Evolutionary conservation across 2,888 invertebrate genomes (phyloP).

Genomic region (Geophilus truncorum): DNA sequence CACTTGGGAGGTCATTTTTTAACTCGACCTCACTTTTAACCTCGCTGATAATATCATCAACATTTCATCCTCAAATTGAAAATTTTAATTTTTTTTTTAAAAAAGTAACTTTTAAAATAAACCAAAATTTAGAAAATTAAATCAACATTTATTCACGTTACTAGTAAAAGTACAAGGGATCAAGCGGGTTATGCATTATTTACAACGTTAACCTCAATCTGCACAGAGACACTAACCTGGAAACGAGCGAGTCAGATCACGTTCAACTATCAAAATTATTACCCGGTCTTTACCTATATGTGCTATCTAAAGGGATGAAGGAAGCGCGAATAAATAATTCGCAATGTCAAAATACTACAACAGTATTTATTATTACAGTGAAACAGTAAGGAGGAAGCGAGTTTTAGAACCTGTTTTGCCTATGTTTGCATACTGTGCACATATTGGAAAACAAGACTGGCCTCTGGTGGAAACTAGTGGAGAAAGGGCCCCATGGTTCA

Average conservation of each 20-base stretch:
- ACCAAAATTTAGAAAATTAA: too few relatives aligned
- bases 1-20: neutral
- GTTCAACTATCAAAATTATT: slow-evolving; percentile 25
- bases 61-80: neutral
- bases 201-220: slow-evolving; percentile 19
- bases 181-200: neutral
- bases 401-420: neutral
- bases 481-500: neutral
- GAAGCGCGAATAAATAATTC: slow-evolving; percentile 12
- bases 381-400: neutral
- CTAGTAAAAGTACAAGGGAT: neutral
- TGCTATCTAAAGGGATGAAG: slow-evolving; percentile 8
- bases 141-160: neutral
- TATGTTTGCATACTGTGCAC: neutral
- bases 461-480: too few relatives aligned
- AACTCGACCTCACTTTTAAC: neutral
- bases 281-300: slow-evolving; percentile 18
- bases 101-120: too few relatives aligned
- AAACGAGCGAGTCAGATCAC: slow-evolving; percentile 17
- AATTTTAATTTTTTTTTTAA: neutral
- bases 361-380: neutral
- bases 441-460: neutral
- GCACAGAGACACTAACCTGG: neutral
- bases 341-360: neutral
- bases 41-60: neutral